A percentile compares a stretch with the other conserved stretches of the same genome.
Conservation (phyloP, 1,140 invertebrate species). For the Aphelinus certus region DNA sequence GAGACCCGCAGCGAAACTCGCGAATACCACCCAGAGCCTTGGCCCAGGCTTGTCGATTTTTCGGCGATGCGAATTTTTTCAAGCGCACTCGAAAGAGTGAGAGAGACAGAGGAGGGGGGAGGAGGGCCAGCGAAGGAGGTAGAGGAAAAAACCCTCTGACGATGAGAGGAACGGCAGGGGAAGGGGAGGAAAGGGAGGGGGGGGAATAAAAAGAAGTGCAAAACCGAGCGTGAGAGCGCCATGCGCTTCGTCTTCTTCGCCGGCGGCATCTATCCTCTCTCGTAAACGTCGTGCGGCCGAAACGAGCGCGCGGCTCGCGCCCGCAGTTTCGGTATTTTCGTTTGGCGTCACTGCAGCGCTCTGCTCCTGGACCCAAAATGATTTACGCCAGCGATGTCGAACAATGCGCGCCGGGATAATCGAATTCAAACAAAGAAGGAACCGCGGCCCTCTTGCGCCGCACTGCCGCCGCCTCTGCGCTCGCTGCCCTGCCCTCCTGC, state of each 20-base stretch:
- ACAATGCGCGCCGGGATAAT: slow-evolving; percentile 37
- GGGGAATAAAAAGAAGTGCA: background rate
- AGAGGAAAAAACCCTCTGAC: slow-evolving; percentile 40
- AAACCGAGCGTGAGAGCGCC: slow-evolving; percentile 31
- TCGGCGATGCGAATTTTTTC: no score
- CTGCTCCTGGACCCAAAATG: slow-evolving; percentile 35
- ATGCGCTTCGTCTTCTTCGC: slow-evolving; percentile 25
- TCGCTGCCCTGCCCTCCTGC: no score
- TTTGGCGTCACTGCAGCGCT: background rate
- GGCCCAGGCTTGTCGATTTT: no score
- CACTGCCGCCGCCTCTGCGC: slow-evolving; percentile 12
- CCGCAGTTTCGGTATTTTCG: slow-evolving; percentile 37
- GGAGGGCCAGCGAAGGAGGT: slow-evolving; percentile 12
- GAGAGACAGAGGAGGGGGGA: background rate
- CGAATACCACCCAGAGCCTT: no score
- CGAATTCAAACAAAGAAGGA: slow-evolving; percentile 40
- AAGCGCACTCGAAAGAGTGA: no score
- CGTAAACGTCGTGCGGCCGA: slow-evolving; percentile 15
- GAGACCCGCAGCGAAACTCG: no score
- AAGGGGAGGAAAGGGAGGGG: background rate
- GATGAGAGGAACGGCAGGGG: slow-evolving; percentile 22
- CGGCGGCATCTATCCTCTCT: slow-evolving; percentile 29
- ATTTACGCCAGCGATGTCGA: slow-evolving; percentile 39
- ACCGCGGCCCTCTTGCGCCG: slow-evolving; percentile 30
- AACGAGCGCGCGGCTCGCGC: no score